Percentiles rank a stretch among this genome's conserved stretches.
phyloP scores from a whole-genome alignment of 2,113 vertebrate species.

The Stegastes partitus region DNA sequence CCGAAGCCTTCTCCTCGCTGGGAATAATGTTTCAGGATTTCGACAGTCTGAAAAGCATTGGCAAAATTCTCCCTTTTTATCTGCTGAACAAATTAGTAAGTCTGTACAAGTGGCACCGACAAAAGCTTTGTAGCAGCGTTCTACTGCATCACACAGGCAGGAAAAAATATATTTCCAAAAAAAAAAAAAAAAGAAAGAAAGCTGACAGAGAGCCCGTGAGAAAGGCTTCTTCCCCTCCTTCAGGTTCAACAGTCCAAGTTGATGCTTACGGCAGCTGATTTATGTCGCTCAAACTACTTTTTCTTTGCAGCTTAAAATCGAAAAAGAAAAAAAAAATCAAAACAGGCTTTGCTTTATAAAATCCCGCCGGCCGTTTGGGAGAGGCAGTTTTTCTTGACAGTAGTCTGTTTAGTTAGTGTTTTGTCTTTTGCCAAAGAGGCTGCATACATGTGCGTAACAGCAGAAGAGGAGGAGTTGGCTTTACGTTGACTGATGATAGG shows the following conservation, averaged over 20 bases:
- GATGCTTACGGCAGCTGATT: constrained; percentile 51
- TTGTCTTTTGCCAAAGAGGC: constrained; percentile 73
- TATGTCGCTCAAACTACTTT: constrained; percentile 48
- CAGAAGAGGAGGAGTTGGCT: constrained; percentile 86
- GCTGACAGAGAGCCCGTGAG: constrained; percentile 30
- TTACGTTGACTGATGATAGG: constrained; percentile 86
- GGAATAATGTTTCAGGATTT: constrained; percentile 67
- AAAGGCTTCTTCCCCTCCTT: constrained; percentile 56
- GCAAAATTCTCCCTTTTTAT: constrained; percentile 35
- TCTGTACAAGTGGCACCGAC: constrained; percentile 18
- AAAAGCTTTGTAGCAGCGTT: constrained; percentile 34
- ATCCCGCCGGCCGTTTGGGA: constrained; percentile 62
- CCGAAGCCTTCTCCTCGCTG: constrained; percentile 66
- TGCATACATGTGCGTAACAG: constrained; percentile 81
- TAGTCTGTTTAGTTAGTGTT: constrained; percentile 57
- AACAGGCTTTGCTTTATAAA: constrained; percentile 46
- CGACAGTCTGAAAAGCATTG: constrained; percentile 62
- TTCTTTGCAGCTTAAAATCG: constrained; percentile 31
- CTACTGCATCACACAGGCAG: constrained; percentile 51
- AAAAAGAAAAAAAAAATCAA: constrained; percentile 1
- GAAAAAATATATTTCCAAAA: constrained; percentile 44
- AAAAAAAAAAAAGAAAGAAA: constrained; percentile 25
- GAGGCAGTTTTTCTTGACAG: constrained; percentile 62
- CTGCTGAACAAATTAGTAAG: constrained; percentile 32
- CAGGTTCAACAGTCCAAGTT: constrained; percentile 69